Conservation (phyloP, 1,140 invertebrate genomes). For the Dendrolimus kikuchii region DNA sequence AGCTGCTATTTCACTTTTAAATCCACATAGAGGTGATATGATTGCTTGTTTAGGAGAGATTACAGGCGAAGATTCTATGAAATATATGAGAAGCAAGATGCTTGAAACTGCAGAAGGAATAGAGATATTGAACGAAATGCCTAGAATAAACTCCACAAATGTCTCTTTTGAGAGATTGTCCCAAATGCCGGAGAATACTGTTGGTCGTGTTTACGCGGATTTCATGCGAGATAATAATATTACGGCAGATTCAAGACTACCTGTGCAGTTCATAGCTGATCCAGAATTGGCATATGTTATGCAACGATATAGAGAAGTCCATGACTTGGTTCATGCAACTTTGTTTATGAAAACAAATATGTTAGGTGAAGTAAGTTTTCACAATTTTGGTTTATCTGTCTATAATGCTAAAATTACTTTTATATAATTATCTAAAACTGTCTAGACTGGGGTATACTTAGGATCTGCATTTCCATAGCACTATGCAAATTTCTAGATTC, state of each 20-base stretch:
- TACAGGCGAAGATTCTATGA: conserved; percentile 82
- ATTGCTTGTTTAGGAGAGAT: conserved; percentile 94
- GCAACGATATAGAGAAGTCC: conserved; percentile 96
- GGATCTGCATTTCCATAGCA: too few relatives aligned
- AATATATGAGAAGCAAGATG: conserved; percentile 80
- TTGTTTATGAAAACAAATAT: conserved; percentile 97
- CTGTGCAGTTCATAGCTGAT: conserved; percentile 94
- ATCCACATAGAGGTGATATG: conserved; percentile 91
- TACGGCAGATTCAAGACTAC: conserved; percentile 91
- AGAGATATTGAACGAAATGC: conserved; percentile 83
- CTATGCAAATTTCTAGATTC: too few relatives aligned
- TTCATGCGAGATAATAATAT: conserved; percentile 90
- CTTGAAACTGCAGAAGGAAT: conserved; percentile 77
- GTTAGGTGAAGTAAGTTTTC: conserved; percentile 78
- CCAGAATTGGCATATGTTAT: conserved; percentile 95
- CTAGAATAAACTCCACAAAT: conserved; percentile 89
- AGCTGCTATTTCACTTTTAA: conserved; percentile 79
- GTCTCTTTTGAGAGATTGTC: conserved; percentile 84
- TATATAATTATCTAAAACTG: not conserved
- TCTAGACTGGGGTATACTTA: not conserved
- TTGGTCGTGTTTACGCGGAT: conserved; percentile 88
- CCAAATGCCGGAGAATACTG: conserved; percentile 81
- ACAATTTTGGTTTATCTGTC: too few relatives aligned
- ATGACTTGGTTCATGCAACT: conserved; percentile 94
- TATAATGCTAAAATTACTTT: not conserved